Evolutionary conservation across 2,113 vertebrate species (phyloP).

Genomic region (Lathamus discolor): DNA sequence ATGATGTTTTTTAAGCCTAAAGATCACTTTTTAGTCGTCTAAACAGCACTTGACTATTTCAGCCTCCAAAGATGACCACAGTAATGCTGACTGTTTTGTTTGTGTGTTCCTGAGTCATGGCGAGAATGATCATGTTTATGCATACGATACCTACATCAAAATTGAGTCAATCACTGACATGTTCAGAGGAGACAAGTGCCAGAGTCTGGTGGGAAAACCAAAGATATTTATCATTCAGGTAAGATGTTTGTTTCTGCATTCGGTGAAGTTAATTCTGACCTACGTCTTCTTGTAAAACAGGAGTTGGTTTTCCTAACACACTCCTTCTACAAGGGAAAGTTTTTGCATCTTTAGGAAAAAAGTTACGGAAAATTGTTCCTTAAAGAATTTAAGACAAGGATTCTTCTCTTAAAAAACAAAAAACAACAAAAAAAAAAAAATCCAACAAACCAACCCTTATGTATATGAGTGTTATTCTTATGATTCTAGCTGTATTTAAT

Average conservation of each 20-base stretch:
- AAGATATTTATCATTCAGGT: conserved; percentile 98
- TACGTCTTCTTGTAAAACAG: background rate
- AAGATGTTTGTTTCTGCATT: conserved; percentile 26
- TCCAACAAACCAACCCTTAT: background rate
- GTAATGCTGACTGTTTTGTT: conserved; percentile 87
- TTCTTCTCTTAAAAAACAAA: background rate
- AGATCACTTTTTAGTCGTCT: background rate
- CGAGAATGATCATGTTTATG: conserved; percentile 84
- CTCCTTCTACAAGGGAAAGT: background rate
- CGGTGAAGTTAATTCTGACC: background rate
- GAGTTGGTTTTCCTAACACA: background rate
- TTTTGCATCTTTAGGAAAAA: background rate
- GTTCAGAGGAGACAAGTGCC: conserved; percentile 91
- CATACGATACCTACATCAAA: conserved; percentile 80
- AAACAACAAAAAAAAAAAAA: background rate
- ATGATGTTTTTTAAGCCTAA: background rate
- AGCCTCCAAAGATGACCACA: conserved; percentile 82
- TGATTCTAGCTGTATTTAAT: background rate
- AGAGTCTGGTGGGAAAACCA: conserved; percentile 90
- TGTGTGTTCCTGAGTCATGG: conserved; percentile 93
- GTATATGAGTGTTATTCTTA: background rate
- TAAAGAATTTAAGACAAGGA: background rate
- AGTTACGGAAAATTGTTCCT: background rate
- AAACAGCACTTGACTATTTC: background rate
- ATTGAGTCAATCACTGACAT: conserved; percentile 79